Base-by-base conservation (phyloP, 1,140 invertebrate genomes). In the Drosophila nigrodunni region DNA sequence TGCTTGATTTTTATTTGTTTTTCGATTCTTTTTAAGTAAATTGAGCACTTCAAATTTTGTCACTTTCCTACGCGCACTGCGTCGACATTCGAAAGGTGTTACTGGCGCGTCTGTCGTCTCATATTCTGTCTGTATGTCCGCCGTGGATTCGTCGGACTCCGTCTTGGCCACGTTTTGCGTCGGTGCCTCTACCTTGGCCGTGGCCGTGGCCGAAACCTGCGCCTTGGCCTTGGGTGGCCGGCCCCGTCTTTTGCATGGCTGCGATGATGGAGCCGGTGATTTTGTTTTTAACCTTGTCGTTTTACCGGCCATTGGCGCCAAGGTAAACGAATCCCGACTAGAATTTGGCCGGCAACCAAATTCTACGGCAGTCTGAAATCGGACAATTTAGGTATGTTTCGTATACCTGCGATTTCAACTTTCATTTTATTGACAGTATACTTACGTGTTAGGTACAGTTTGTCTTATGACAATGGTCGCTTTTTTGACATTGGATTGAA, bases 31-130 rank as follows among this genome's bases (percentile, higher is more conserved):
- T 15, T 90, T 91, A 0, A 92, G 55, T 61, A 92, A 60, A 65
- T 92, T 81, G 1, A 73, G 58, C 0, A 92, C 87, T 57, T 92
- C 91, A 50, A 90, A 92, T 74, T 92, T 92, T n/a, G 78, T 81
- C n/a, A 80, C 62, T 68, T 90, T 91, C 30, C 91, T 91, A 18
- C 91, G 82, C 3, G 79, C 76, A 67, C 91, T 92, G 18, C 91
- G 89, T 1, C 91, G 78, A 30, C 82, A 92, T 39, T 92, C 86
- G 15, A 5, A 67, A 0, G 39, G 47, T 1, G 50, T 62, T 4
- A 5, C 25, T 15, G 72, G 65, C 35, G 43, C 58, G 5, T 21
- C 11, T n/a, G 72, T 57, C 25, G 58, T 55, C 3, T 34, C 13
- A 25, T n/a, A 25, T 47, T 54, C 57, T n/a, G 10, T 37, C 1